Percentiles rank a stretch among this genome's conserved stretches.
Evolutionary conservation across 2,797 vertebrate species (phyloP).

Genomic region (Clarias laeviceps): DNA sequence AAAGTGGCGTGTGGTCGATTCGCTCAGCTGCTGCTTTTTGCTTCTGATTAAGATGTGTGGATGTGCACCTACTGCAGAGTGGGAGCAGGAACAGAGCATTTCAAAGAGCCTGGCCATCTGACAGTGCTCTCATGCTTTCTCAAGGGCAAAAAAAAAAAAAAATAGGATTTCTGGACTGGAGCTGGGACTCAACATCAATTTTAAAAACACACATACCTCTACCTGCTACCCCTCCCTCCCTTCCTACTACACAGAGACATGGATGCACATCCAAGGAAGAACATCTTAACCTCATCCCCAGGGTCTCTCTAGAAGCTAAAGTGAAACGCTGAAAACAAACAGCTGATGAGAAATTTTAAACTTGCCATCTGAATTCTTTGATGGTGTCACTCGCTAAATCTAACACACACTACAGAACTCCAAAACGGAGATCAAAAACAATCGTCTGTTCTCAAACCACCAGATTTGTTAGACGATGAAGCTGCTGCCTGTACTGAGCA

Average conservation of each 20-base stretch:
- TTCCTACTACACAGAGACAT: slow-evolving; percentile 4
- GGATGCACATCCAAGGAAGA: background rate
- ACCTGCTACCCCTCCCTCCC: background rate
- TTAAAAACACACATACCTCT: background rate
- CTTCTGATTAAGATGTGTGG: slow-evolving; percentile 64
- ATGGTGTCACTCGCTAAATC: background rate
- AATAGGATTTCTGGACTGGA: slow-evolving; percentile 20
- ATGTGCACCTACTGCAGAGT: slow-evolving; percentile 60
- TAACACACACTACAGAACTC: slow-evolving; percentile 1
- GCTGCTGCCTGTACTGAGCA: background rate
- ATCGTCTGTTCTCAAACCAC: slow-evolving; percentile 14
- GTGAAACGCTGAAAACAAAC: slow-evolving; percentile 23
- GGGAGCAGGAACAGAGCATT: slow-evolving; percentile 62
- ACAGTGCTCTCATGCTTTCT: slow-evolving; percentile 56
- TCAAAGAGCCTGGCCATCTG: slow-evolving; percentile 62
- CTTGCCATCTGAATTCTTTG: background rate
- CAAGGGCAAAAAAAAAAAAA: slow-evolving; percentile 51
- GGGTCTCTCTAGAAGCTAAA: background rate
- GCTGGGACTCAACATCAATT: slow-evolving; percentile 31
- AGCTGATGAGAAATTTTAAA: slow-evolving; percentile 13
- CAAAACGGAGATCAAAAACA: background rate
- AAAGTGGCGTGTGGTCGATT: slow-evolving; percentile 57
- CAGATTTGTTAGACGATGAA: background rate
- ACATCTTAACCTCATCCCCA: slow-evolving; percentile 3
- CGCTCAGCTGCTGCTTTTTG: slow-evolving; percentile 31